Conservation (phyloP, 2,888 invertebrate species). For the Limnephilus lunatus region DNA sequence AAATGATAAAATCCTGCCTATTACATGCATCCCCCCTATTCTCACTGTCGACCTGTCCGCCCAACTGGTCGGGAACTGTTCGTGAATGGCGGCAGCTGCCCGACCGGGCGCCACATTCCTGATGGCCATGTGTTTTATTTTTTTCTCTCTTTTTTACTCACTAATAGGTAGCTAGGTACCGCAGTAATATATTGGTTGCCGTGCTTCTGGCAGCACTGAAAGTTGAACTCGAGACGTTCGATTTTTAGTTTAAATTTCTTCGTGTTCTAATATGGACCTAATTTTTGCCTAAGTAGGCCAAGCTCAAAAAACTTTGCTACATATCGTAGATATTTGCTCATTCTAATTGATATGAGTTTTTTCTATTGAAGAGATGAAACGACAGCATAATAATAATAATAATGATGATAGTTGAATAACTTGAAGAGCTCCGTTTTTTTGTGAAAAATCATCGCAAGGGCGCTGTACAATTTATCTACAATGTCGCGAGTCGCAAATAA, state of each 20-base stretch:
- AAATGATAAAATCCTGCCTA: not conserved
- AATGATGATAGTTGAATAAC: no score
- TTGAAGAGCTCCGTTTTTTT: no score
- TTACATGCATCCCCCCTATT: not conserved
- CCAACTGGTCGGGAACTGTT: constrained; percentile 11
- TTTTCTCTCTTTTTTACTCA: constrained; percentile 14
- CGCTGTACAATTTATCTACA: no score
- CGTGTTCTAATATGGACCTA: no score
- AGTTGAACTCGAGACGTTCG: not conserved
- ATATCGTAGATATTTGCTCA: no score
- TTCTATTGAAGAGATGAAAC: no score
- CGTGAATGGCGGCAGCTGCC: constrained; percentile 27
- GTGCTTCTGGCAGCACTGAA: not conserved
- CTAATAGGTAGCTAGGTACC: not conserved
- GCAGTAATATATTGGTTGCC: not conserved
- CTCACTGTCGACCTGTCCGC: not conserved
- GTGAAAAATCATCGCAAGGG: no score
- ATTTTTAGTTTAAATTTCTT: not conserved
- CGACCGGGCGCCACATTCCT: constrained; percentile 44
- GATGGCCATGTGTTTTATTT: constrained; percentile 39
- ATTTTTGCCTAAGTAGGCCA: no score
- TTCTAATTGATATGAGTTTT: no score
- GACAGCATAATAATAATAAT: no score
- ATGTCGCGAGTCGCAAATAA: no score
- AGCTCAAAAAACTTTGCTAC: no score